Conservation (phyloP, 2,888 invertebrate genomes). For the Stenotaenia linearis region DNA sequence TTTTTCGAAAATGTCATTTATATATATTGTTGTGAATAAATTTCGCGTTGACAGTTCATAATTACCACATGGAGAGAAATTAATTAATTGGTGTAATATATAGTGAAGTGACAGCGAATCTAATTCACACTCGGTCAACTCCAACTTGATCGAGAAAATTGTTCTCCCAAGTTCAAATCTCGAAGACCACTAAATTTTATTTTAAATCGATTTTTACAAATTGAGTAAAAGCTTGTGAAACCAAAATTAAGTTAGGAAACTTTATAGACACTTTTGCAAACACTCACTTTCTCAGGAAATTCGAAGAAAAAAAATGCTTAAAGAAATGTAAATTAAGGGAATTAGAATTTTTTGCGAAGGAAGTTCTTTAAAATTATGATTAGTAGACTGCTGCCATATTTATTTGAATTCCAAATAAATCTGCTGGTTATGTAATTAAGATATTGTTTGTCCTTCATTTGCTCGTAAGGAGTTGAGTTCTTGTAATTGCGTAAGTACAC, state of each 20-base stretch:
- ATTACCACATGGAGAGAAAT: not conserved
- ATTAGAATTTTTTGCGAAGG: too few relatives aligned
- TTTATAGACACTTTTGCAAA: not conserved
- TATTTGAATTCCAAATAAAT: not conserved
- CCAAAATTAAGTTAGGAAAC: not conserved
- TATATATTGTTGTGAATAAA: not conserved
- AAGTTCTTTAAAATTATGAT: too few relatives aligned
- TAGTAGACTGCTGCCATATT: too few relatives aligned
- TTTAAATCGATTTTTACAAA: not conserved
- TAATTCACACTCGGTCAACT: not conserved
- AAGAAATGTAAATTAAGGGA: too few relatives aligned
- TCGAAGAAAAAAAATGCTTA: not conserved
- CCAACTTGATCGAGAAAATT: not conserved
- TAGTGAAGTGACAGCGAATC: not conserved
- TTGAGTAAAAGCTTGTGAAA: not conserved
- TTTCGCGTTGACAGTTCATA: not conserved
- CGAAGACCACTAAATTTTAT: not conserved
- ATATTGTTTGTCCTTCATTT: not conserved
- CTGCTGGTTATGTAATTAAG: not conserved
- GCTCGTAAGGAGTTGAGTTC: not conserved
- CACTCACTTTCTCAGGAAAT: not conserved
- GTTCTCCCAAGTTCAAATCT: constrained; percentile 4
- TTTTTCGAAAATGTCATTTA: not conserved
- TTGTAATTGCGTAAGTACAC: not conserved
- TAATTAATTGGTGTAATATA: not conserved